Evolutionary conservation across 2,113 vertebrate genomes (phyloP).

Genomic region (Butorides virescens): DNA sequence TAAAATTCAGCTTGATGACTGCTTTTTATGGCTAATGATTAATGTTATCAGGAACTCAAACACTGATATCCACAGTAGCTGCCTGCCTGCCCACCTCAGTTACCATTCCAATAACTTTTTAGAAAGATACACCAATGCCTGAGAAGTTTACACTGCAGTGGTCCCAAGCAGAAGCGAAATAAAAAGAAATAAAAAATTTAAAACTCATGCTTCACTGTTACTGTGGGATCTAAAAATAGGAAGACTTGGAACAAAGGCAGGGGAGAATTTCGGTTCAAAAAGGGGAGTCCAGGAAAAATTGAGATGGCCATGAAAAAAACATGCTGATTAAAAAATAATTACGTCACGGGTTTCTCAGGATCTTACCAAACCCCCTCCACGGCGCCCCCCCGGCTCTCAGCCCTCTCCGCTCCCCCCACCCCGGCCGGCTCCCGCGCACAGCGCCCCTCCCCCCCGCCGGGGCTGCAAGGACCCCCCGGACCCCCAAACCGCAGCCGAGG

Average conservation of each 20-base stretch:
- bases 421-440: background rate
- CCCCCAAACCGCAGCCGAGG: background rate
- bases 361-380: background rate
- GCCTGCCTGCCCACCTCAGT: background rate
- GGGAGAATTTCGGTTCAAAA: background rate
- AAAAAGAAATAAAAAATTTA: background rate
- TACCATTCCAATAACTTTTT: background rate
- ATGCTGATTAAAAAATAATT: constrained; percentile 46
- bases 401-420: background rate
- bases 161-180: background rate
- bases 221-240: background rate
- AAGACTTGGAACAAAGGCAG: background rate
- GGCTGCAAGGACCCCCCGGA: background rate
- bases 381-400: background rate
- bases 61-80: background rate
- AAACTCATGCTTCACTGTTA: background rate
- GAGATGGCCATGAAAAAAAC: constrained; percentile 1
- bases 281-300: background rate
- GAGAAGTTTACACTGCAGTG: background rate
- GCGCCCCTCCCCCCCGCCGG: background rate
- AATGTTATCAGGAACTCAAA: background rate
- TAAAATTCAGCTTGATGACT: background rate
- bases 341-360: constrained; percentile 13
- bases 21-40: background rate
- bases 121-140: background rate